Conservation (phyloP, 1,140 invertebrate genomes). For the Lordiphosa stackelbergi region DNA sequence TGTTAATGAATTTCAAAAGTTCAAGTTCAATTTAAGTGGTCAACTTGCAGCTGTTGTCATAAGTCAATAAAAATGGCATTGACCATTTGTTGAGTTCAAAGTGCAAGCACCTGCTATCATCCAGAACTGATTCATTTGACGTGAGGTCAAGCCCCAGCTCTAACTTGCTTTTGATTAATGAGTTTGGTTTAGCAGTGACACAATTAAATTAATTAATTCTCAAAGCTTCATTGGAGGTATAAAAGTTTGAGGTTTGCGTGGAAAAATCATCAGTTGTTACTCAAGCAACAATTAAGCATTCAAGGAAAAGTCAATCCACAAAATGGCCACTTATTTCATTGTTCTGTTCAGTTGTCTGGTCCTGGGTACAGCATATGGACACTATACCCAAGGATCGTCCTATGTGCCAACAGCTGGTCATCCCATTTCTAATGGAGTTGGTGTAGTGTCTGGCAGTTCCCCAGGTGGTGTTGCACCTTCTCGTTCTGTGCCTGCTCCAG, state of each 20-base stretch:
- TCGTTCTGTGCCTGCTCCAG: background rate
- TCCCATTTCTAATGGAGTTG: background rate
- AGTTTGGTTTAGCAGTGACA: too few species aligned
- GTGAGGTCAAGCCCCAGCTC: background rate
- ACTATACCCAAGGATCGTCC: background rate
- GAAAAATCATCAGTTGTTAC: constrained; percentile 5
- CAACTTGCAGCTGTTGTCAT: background rate
- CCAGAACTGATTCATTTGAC: background rate
- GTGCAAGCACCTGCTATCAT: constrained; percentile 5
- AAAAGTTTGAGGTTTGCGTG: background rate
- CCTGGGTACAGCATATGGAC: background rate
- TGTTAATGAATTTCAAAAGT: too few species aligned
- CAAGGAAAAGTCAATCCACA: background rate
- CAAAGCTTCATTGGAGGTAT: constrained; percentile 1
- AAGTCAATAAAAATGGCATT: constrained; percentile 3
- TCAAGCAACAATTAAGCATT: constrained; percentile 8
- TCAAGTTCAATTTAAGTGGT: too few species aligned
- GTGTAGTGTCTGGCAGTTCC: background rate
- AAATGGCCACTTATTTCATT: constrained; percentile 4
- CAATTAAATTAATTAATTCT: constrained; percentile 1
- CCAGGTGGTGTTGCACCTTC: background rate
- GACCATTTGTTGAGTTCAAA: background rate
- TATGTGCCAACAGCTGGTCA: background rate
- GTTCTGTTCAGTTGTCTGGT: constrained; percentile 4
- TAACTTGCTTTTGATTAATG: too few species aligned